A percentile compares a stretch with the other conserved stretches of the same genome.
Conservation (phyloP, 1,140 invertebrate genomes). For the Drosophila pectinifera region DNA sequence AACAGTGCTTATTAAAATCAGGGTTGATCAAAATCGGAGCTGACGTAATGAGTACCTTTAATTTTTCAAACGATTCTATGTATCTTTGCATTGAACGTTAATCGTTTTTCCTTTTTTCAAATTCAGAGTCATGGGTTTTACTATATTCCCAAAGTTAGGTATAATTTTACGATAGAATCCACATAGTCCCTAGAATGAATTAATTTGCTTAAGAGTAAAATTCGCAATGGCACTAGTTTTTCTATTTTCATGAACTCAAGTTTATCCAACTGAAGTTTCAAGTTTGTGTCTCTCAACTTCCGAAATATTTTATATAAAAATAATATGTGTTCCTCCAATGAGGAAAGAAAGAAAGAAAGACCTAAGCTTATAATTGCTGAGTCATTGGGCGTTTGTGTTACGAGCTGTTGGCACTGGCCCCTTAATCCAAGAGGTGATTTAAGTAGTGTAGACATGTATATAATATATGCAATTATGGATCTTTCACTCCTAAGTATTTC, state of each 20-base stretch:
- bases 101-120: too few species aligned
- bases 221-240: too few species aligned
- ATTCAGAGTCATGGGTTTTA: background rate
- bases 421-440: too few species aligned
- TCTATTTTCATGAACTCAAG: background rate
- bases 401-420: too few species aligned
- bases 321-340: background rate
- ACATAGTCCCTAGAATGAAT: background rate
- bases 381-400: too few species aligned
- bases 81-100: background rate
- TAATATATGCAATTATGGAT: too few species aligned
- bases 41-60: background rate
- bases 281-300: slow-evolving; percentile 57
- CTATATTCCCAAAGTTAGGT: background rate
- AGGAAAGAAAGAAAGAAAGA: too few species aligned
- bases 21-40: background rate
- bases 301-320: too few species aligned
- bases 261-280: slow-evolving; percentile 73
- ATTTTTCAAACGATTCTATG: background rate
- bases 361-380: too few species aligned
- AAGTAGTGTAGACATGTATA: too few species aligned
- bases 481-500: too few species aligned
- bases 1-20: background rate
- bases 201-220: background rate
- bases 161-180: background rate